Percentiles rank a stretch among this genome's conserved stretches.
Evolutionary conservation across 2,888 invertebrate genomes (phyloP).

Genomic region (Entomobrya proxima): DNA sequence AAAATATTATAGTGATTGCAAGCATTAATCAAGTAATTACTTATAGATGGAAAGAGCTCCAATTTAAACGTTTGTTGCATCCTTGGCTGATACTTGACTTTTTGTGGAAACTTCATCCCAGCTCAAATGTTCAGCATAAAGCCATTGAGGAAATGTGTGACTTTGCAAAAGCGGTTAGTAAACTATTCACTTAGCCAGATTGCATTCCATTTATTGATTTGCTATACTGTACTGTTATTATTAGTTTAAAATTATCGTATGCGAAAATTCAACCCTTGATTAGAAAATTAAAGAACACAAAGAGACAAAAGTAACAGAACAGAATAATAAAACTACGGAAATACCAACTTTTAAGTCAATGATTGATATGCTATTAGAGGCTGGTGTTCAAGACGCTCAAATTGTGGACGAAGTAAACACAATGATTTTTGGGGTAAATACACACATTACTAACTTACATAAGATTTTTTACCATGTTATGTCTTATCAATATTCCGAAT

Average conservation of each 20-base stretch:
- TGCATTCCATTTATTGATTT: background rate
- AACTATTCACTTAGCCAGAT: too few species aligned
- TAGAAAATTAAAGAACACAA: too few species aligned
- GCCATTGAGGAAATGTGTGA: slow-evolving; percentile 26
- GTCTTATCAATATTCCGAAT: too few species aligned
- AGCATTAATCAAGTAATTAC: background rate
- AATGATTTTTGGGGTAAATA: slow-evolving; percentile 25
- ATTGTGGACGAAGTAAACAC: background rate
- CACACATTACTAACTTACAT: background rate
- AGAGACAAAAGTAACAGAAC: too few species aligned
- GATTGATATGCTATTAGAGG: slow-evolving; percentile 22
- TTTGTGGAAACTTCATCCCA: slow-evolving; percentile 45
- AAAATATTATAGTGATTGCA: background rate
- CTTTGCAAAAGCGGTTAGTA: slow-evolving; percentile 37
- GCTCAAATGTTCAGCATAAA: background rate
- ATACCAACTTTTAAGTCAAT: background rate
- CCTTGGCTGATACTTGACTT: slow-evolving; percentile 4
- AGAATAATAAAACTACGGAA: background rate
- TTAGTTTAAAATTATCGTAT: background rate
- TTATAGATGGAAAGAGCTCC: slow-evolving; percentile 10
- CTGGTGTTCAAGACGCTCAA: background rate
- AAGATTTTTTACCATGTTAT: background rate
- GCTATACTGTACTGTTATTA: background rate
- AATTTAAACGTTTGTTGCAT: background rate
- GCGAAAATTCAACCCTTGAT: too few species aligned